Percentiles rank a stretch among this genome's conserved stretches.
phyloP scores from a whole-genome alignment of 2,888 invertebrate species.

The Drosophila formosana region DNA sequence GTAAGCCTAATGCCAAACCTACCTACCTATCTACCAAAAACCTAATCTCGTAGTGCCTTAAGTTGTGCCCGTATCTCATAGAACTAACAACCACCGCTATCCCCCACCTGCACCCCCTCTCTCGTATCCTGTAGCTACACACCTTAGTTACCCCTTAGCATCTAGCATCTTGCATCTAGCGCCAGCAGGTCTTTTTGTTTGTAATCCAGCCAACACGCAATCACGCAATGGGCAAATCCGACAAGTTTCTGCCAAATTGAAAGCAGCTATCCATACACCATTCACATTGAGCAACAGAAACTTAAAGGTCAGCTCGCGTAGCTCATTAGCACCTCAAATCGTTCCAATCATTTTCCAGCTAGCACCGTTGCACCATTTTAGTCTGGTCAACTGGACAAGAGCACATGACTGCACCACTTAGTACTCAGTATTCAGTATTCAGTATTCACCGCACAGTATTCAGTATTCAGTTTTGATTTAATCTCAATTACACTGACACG shows the following conservation, averaged over 20 bases:
- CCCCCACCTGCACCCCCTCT: background rate
- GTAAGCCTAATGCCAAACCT: slow-evolving; percentile 76
- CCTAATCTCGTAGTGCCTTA: slow-evolving; percentile 37
- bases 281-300: slow-evolving; percentile 10
- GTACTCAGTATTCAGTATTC: background rate
- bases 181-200: slow-evolving; percentile 41
- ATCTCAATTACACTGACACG: slow-evolving; percentile 45
- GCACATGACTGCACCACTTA: slow-evolving; percentile 15
- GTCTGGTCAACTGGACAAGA: slow-evolving; percentile 32
- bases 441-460: background rate
- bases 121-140: slow-evolving; percentile 13
- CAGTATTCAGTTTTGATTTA: slow-evolving; percentile 57
- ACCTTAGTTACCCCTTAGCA: slow-evolving; percentile 23
- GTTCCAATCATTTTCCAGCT: slow-evolving; percentile 1
- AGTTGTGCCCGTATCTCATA: slow-evolving; percentile 42
- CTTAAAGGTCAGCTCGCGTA: slow-evolving; percentile 20
- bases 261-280: background rate
- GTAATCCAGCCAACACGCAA: background rate
- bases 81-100: slow-evolving; percentile 1
- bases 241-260: slow-evolving; percentile 22
- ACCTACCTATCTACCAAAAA: slow-evolving; percentile 38
- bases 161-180: slow-evolving; percentile 39
- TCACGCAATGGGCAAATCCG: background rate
- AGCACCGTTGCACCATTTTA: slow-evolving; percentile 29
- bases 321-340: slow-evolving; percentile 20